Base-by-base conservation (phyloP, 92 coral and sea anemone genomes). In the Hydrozoanthus gracilis region DNA sequence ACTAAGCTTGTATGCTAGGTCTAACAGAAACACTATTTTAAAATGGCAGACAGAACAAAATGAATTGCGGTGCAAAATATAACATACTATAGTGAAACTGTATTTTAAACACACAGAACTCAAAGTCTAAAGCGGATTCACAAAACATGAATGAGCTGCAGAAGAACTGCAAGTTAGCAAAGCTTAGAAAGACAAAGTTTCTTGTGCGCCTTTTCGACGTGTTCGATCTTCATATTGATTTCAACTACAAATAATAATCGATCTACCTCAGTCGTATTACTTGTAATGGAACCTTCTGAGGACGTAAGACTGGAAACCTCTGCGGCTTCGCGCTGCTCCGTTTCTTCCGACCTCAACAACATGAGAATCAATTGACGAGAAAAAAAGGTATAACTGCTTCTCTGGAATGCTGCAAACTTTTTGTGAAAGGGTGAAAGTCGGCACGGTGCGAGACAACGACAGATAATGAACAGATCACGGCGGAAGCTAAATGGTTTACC, bases 281-380 rank as follows among this genome's bases (percentile, higher is more conserved):
- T 56, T 79, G 49, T 52, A 47, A 54, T 45, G 16, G 73, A 83
- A 71, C 18, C 79, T 45, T 61, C 69, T 44, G 71, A 46, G 8
- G 83, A 16, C 8, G 52, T 71, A 56, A 60, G 71, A 47, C 82
- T 76, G 8, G 67, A 51, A 54, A 76, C 82, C 82, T 76, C 82
- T 11, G 66, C 67, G 67, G 35, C 18, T 52, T 27, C 51, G 27
- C 44, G 10, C 50, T 66, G 71, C 39, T 66, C 71, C 47, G 73
- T 35, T 68, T 58, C 54, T 4, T 78, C 71, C 44, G 83, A 78
- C 10, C 54, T 61, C 44, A 78, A 78, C 71, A 78, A 78, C 83
- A 78, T 78, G 39, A 75, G 8, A 51, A 75, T n/a, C 48, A 78
- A 70, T 44, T 51, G 8, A 78, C 17, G 56, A 58, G 61, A 60